Evolutionary conservation across 1,140 invertebrate genomes (phyloP).

Genomic region (Cydia splendana): DNA sequence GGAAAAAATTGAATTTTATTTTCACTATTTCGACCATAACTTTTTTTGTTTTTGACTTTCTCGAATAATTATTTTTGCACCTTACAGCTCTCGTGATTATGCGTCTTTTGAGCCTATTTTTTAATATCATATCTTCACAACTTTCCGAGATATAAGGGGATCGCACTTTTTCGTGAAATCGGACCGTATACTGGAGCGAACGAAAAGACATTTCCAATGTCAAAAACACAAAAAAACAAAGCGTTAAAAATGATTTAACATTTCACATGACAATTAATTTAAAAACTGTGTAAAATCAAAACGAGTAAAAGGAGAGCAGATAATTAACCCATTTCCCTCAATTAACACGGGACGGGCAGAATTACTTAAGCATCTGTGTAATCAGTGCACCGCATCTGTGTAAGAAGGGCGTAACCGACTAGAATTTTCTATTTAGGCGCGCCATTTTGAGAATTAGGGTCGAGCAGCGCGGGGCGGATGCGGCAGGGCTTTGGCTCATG

Average conservation of each 20-base stretch:
- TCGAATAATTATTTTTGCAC: too few species aligned
- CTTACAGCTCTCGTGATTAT: too few species aligned
- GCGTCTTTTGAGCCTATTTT: too few species aligned
- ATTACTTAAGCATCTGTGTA: slow-evolving; percentile 68
- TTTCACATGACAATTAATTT: slow-evolving; percentile 16
- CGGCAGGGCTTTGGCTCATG: background rate
- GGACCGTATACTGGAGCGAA: too few species aligned
- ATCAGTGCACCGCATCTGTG: slow-evolving; percentile 48
- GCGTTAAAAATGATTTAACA: background rate
- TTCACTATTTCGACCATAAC: too few species aligned
- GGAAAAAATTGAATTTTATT: too few species aligned
- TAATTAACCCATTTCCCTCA: slow-evolving; percentile 72
- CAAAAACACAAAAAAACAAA: background rate
- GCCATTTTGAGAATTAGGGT: background rate
- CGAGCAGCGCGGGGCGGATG: background rate
- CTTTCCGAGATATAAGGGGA: too few species aligned
- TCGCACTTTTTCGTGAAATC: too few species aligned
- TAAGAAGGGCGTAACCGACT: background rate
- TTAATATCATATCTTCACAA: too few species aligned
- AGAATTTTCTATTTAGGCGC: background rate
- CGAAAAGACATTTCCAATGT: too few species aligned
- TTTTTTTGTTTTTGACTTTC: too few species aligned
- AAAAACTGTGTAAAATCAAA: slow-evolving; percentile 49
- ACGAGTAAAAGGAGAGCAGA: slow-evolving; percentile 71
- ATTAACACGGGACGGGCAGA: slow-evolving; percentile 67